A percentile compares a stretch with the other conserved stretches of the same genome.
Evolutionary conservation across 2,113 vertebrate genomes (phyloP).

Genomic region (Aix galericulata): DNA sequence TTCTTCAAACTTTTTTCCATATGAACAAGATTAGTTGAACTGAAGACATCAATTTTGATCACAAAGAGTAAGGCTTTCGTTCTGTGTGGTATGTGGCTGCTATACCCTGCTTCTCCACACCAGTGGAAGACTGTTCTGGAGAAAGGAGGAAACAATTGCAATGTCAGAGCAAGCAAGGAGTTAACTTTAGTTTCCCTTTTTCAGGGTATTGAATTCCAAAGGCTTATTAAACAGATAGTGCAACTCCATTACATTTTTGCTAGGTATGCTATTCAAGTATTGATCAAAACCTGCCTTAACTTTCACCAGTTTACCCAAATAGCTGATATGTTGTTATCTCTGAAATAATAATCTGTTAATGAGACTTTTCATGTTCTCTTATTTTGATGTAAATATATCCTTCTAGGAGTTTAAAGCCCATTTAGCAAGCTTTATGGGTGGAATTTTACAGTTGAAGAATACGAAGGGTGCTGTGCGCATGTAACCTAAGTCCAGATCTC

Average conservation of each 20-base stretch:
- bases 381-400: background rate
- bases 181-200: background rate
- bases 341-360: background rate
- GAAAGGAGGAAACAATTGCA: background rate
- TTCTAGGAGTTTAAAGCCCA: background rate
- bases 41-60: background rate
- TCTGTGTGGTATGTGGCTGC: background rate
- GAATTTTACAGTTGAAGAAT: background rate
- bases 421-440: background rate
- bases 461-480: background rate
- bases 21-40: background rate
- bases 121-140: background rate
- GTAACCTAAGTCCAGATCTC: background rate
- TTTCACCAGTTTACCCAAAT: background rate
- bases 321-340: background rate
- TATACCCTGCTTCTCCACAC: background rate
- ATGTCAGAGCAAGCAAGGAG: background rate
- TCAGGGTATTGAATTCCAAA: background rate
- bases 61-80: background rate
- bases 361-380: background rate
- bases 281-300: constrained; percentile 4
- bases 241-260: background rate
- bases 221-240: background rate
- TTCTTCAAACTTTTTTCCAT: background rate
- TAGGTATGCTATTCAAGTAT: background rate